Base-by-base conservation (phyloP, 2,113 vertebrate genomes). In the Lepisosteus osseus region DNA sequence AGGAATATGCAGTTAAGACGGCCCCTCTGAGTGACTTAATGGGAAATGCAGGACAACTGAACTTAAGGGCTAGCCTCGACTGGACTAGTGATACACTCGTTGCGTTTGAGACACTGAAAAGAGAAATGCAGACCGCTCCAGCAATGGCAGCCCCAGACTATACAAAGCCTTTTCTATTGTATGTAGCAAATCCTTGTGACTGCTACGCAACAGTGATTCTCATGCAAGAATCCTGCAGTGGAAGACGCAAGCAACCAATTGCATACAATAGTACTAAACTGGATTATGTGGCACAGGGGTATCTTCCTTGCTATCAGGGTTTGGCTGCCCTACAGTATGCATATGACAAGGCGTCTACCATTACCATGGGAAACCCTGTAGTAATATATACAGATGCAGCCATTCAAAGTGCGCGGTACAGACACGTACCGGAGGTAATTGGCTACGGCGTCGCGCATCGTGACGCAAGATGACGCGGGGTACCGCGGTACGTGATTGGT, bases 321-420 rank as follows among this genome's bases (percentile, higher is more conserved):
- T 42, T 69, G 14, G 54, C 68, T 6, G 54, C 29, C 3, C 6
- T 69, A 1, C n/a, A n/a, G n/a, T 54, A 15, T 5, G 41, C 54
- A 3, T 69, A 69, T 69, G 54, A 69, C 14, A 69, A 69, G 41
- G 68, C 56, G 7, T 13, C 56, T 1, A 44, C 69, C 9, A 9
- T 70, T 4, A 70, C 69, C 2, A 70, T 70, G 69, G 69, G 55
- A 6, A 62, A 70, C 9, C 69, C 69, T 4, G 4, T 70, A 0
- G 44, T 44, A 29, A 29, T 29, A 29, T 29, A 29, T 29, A 29
- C n/a, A n/a, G n/a, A n/a, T n/a, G n/a, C n/a, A n/a, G n/a, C n/a
- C n/a, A n/a, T n/a, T n/a, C n/a, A n/a, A n/a, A n/a, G n/a, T n/a
- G n/a, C n/a, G n/a, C n/a, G n/a, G n/a, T n/a, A n/a, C n/a, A n/a